A percentile compares a stretch with the other conserved stretches of the same genome.
phyloP scores from a whole-genome alignment of 2,797 vertebrate genomes.

The Pteronotus mesoamericanus region DNA sequence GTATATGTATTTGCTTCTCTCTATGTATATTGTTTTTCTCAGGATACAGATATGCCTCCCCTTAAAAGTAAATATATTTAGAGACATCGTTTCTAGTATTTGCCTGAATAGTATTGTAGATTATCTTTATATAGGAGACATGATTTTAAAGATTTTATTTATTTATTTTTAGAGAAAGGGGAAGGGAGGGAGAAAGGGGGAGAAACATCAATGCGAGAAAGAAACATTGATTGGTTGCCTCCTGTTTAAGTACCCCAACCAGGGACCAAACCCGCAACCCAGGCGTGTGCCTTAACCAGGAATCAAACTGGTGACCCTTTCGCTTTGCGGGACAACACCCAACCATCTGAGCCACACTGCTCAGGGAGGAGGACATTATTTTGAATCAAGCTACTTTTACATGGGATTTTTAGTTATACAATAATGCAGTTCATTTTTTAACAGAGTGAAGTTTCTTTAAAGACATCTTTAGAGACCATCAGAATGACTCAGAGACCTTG shows the following conservation, averaged over 20 bases:
- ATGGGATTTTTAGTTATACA: conserved; percentile 12
- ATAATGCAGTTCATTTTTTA: background rate
- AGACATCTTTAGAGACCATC: background rate
- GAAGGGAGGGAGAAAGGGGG: too few species aligned
- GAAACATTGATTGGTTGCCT: too few species aligned
- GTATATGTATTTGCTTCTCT: background rate
- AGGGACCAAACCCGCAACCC: too few species aligned
- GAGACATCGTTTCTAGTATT: conserved; percentile 7
- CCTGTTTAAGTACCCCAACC: too few species aligned
- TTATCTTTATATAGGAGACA: background rate
- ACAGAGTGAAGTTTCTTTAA: background rate
- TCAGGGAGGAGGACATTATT: background rate
- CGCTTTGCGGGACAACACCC: too few species aligned
- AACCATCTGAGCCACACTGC: too few species aligned
- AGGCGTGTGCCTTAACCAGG: too few species aligned
- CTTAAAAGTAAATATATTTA: conserved; percentile 40
- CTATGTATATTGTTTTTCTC: background rate
- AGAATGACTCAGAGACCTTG: background rate
- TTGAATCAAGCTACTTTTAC: conserved; percentile 1
- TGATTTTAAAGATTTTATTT: background rate
- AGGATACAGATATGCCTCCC: background rate
- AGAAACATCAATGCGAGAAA: too few species aligned
- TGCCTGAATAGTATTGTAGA: background rate
- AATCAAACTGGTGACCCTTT: too few species aligned
- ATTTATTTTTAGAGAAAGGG: too few species aligned